Base-by-base conservation (phyloP, 2,888 invertebrate genomes). In the Noctua pronuba region DNA sequence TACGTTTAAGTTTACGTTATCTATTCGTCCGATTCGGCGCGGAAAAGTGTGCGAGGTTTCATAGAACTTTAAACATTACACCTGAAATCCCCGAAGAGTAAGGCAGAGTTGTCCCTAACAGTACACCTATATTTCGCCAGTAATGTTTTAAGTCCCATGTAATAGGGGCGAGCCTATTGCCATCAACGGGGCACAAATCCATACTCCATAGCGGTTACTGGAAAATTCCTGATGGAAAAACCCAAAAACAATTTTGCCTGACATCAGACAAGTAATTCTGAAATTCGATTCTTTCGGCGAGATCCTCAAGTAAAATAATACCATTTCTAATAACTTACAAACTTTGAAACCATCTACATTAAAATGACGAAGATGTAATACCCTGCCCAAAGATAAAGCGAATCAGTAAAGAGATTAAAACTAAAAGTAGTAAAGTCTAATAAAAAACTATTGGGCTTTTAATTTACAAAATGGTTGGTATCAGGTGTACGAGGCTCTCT, bases 401-500 rank as follows among this genome's bases (percentile, higher is more conserved):
- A 73, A 65, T 46, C 49, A 24, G 31, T 18, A 35, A 71, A 85
- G 68, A 68, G 46, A 85, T 82, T 85, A 69, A 13, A 24, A 71
- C 67, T 77, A 41, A 69, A 80, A 68, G 24, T 68, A 62, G 21
- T 18, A 28, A 55, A 75, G 41, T 73, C 8, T 64, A 62, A 70
- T 71, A 67, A 77, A 84, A 85, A 77, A 81, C 77, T 52, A 82
- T 77, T 82, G 16, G 35, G 21, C 5, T 52, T 68, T 66, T 35
- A 69, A 69, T 82, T 76, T 66, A 68, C 16, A 44, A 65, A 83
- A 86, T 70, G 65, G 58, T 52, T 41, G 77, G 73, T 35, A 73
- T 73, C 86, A 83, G 83, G 77, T 83, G 83, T 41, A 16, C 62
- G n/a, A 24, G 60, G 60, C 24, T 41, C 83, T 67, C 38, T 41